Base-by-base conservation (phyloP, 2,888 invertebrate species). In the Microdon myrmicae region DNA sequence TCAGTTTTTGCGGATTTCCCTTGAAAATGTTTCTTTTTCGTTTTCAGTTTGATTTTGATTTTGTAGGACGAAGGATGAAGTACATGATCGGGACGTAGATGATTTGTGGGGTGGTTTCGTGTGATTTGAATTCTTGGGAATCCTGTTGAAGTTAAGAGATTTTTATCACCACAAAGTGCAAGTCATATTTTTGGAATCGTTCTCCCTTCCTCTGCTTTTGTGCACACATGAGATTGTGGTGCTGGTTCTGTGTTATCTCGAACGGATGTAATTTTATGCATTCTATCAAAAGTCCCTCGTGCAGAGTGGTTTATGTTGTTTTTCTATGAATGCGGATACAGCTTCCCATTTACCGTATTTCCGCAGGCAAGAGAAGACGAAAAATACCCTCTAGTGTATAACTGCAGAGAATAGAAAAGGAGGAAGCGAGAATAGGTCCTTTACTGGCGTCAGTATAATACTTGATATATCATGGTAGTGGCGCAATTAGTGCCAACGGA, bases 1-100 rank as follows among this genome's bases (percentile, higher is more conserved):
- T 53, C 58, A 53, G n/a, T n/a, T 47, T 58, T 64, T 64, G 56
- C 45, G 47, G 64, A 64, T 64, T 58, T 64, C 58, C 45, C 58
- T 64, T 64, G 51, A 13, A 47, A 31, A 37, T 56, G 37, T 35
- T 23, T 4, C 4, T 4, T 10, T 16, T 12, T 9, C 20, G 17
- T 43, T 19, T 19, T 37, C 5, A 4, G 14, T 28, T 14, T 16
- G 19, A 38, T 32, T 43, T 38, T 45, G 56, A 64, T 64, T 64
- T 41, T 41, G 28, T 25, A 13, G 28, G 10, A 28, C 22, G 38
- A 25, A 20, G 23, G 6, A 22, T 17, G 17, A 28, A 26, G 31
- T 12, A 9, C 25, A 31, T n/a, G n/a, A n/a, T n/a, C n/a, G n/a
- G n/a, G n/a, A n/a, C n/a, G n/a, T n/a, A n/a, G n/a, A n/a, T n/a